Evolutionary conservation across 2,888 invertebrate species (phyloP).

Genomic region (Zaprionus bogoriensis): DNA sequence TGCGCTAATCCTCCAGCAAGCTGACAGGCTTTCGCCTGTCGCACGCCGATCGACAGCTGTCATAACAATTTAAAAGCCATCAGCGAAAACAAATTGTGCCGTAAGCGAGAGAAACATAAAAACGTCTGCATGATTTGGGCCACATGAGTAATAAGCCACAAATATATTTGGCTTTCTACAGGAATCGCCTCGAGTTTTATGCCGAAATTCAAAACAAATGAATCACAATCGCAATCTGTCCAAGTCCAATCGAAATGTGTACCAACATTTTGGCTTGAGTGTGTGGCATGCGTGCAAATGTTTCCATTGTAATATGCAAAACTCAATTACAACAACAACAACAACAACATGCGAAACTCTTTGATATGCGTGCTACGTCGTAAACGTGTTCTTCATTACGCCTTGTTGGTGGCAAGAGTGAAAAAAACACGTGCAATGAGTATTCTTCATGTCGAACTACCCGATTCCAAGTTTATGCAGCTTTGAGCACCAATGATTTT

Average conservation of each 20-base stretch:
- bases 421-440: constrained; percentile 30
- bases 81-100: constrained; percentile 30
- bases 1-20: not conserved
- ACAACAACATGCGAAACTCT: not conserved
- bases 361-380: constrained; percentile 32
- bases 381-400: constrained; percentile 41
- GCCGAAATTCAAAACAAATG: constrained; percentile 29
- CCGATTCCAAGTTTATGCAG: constrained; percentile 24
- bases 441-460: constrained; percentile 6
- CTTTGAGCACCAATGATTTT: constrained; percentile 25
- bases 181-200: constrained; percentile 7
- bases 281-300: constrained; percentile 32
- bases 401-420: constrained; percentile 2
- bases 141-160: constrained; percentile 45
- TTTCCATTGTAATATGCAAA: constrained; percentile 47
- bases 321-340: constrained; percentile 11
- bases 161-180: constrained; percentile 27
- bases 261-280: constrained; percentile 43
- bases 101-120: constrained; percentile 31
- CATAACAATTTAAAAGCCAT: constrained; percentile 57
- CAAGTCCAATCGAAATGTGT: not conserved
- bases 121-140: constrained; percentile 41
- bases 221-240: constrained; percentile 36
- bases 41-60: constrained; percentile 25
- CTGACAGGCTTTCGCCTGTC: not conserved